Evolutionary conservation across 2,113 vertebrate species (phyloP).

Genomic region (Pelobates fuscus): DNA sequence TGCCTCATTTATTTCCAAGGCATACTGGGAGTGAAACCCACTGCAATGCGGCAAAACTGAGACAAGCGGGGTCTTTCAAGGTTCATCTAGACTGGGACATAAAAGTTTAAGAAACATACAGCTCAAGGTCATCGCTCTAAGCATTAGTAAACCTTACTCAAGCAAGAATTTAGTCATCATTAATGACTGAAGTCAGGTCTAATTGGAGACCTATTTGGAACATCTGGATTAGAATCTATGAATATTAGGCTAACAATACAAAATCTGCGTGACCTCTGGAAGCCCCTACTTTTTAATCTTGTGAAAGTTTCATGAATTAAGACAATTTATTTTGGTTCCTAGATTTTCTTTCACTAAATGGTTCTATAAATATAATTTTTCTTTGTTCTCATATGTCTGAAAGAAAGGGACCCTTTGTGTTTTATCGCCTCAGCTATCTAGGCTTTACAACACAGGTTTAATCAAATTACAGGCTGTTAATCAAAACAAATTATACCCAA

Average conservation of each 20-base stretch:
- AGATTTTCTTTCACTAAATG: slow-evolving; percentile 2
- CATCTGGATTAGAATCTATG: not conserved
- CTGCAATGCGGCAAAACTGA: slow-evolving; percentile 33
- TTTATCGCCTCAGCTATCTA: slow-evolving; percentile 17
- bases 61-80: not conserved
- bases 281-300: slow-evolving; percentile 2
- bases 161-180: too few relatives aligned
- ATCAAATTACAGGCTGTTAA: slow-evolving; percentile 33
- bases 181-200: not conserved
- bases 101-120: not conserved
- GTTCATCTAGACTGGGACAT: not conserved
- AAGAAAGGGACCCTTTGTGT: slow-evolving; percentile 10
- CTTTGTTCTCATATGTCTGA: slow-evolving; percentile 3
- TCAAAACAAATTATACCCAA: slow-evolving; percentile 35
- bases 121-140: not conserved
- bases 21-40: not conserved
- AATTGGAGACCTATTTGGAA: not conserved
- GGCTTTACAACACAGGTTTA: slow-evolving; percentile 2
- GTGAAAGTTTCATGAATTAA: not conserved
- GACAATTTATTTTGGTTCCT: slow-evolving; percentile 8
- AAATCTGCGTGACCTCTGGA: slow-evolving; percentile 3
- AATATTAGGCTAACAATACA: too few relatives aligned
- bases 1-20: not conserved
- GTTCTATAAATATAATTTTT: slow-evolving; percentile 14
- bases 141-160: too few relatives aligned